A percentile compares a stretch with the other conserved stretches of the same genome.
phyloP scores from a whole-genome alignment of 2,888 invertebrate genomes.

The Theretra japonica region DNA sequence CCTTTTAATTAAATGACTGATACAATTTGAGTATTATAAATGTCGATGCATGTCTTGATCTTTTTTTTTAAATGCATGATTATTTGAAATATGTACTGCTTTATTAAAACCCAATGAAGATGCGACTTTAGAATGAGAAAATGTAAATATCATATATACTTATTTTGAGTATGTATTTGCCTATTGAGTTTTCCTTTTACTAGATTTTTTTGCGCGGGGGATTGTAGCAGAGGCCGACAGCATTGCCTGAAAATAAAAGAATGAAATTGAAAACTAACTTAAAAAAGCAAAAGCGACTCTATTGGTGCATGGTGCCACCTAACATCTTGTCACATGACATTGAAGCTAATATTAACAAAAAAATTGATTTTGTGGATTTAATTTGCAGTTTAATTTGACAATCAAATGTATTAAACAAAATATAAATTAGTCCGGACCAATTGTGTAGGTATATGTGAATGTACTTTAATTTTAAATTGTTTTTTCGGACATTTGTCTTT shows the following conservation, averaged over 20 bases:
- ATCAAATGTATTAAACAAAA: no score
- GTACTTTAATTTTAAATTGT: background rate
- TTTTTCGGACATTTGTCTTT: background rate
- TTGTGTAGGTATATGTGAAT: no score
- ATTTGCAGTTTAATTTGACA: no score
- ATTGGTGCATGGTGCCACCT: slow-evolving; percentile 27
- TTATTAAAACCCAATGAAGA: slow-evolving; percentile 18
- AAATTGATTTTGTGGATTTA: background rate
- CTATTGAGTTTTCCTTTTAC: slow-evolving; percentile 88
- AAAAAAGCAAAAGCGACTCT: slow-evolving; percentile 64
- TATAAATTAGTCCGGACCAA: no score
- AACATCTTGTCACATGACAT: slow-evolving; percentile 20
- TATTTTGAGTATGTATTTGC: slow-evolving; percentile 44
- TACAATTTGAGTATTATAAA: background rate
- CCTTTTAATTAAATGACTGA: background rate
- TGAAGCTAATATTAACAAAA: background rate
- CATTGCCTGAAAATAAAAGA: slow-evolving; percentile 86
- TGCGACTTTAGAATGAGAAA: slow-evolving; percentile 27
- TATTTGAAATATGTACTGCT: background rate
- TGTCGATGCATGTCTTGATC: background rate
- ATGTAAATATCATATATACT: slow-evolving; percentile 41
- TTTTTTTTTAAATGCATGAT: background rate
- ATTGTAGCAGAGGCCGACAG: slow-evolving; percentile 88
- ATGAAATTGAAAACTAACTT: slow-evolving; percentile 69
- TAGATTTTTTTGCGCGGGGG: slow-evolving; percentile 89